A percentile compares a stretch with the other conserved stretches of the same genome.
phyloP scores from a whole-genome alignment of 2,888 invertebrate genomes.

The Rhagium mordax region DNA sequence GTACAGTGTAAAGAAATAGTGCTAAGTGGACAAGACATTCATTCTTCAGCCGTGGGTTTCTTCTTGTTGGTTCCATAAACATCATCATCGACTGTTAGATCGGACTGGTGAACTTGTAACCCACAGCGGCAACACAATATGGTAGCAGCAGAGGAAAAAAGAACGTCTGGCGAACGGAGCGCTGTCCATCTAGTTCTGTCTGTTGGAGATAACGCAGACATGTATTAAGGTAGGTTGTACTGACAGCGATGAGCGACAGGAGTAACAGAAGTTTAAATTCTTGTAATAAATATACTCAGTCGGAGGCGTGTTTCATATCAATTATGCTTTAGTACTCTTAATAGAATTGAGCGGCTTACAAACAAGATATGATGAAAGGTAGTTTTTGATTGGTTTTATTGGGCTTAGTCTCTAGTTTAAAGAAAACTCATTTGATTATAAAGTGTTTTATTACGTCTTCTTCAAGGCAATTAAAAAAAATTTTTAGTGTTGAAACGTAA shows the following conservation, averaged over 20 bases:
- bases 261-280: background rate
- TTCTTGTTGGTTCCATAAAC: conserved; percentile 17
- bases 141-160: conserved; percentile 23
- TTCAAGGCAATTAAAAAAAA: too few relatives aligned
- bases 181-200: background rate
- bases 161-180: background rate
- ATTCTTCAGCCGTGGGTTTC: background rate
- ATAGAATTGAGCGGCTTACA: too few relatives aligned
- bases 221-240: conserved; percentile 12
- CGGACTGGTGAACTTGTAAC: conserved; percentile 49
- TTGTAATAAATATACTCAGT: background rate
- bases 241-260: background rate
- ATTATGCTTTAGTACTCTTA: too few relatives aligned
- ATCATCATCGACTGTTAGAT: conserved; percentile 41
- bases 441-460: too few relatives aligned
- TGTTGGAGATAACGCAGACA: background rate
- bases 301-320: too few relatives aligned
- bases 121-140: conserved; percentile 23
- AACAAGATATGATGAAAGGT: too few relatives aligned
- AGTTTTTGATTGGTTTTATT: too few relatives aligned
- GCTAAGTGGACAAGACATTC: conserved; percentile 3
- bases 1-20: background rate
- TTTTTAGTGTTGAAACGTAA: too few relatives aligned
- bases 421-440: too few relatives aligned
- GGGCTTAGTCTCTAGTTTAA: too few relatives aligned